phyloP scores from a whole-genome alignment of 2,888 invertebrate genomes.

The Allacma fusca region DNA sequence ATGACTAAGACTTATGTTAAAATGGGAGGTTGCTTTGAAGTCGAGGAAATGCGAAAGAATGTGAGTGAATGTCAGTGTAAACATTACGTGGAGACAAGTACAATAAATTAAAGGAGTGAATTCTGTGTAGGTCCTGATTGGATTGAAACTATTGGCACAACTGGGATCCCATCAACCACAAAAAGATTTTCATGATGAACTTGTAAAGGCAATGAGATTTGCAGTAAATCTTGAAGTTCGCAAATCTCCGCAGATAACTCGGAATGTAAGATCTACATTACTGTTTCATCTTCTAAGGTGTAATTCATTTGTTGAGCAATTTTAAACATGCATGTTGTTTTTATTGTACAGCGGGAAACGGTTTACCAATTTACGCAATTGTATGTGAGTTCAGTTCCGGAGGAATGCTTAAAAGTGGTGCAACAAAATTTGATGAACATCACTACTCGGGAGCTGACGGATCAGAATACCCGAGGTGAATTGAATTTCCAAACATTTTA shows the following conservation, averaged over 20 bases:
- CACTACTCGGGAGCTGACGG: conserved; percentile 34
- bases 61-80: no score
- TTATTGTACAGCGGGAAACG: conserved; percentile 32
- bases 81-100: no score
- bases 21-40: conserved; percentile 24
- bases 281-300: not conserved
- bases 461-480: conserved; percentile 32
- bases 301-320: not conserved
- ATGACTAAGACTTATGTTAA: not conserved
- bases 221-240: conserved; percentile 34
- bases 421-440: conserved; percentile 2
- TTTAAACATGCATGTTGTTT: not conserved
- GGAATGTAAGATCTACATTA: no score
- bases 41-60: not conserved
- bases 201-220: conserved; percentile 24
- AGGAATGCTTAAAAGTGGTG: conserved; percentile 3
- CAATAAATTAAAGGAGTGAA: not conserved
- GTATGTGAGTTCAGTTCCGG: conserved; percentile 3
- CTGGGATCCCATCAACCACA: not conserved
- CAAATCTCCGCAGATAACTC: conserved; percentile 20
- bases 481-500: no score
- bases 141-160: conserved; percentile 13
- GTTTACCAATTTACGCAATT: conserved; percentile 15
- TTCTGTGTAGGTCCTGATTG: conserved; percentile 9
- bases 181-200: conserved; percentile 18